Base-by-base conservation (phyloP, 2,888 invertebrate species). In the Ornithoptera alexandrae region DNA sequence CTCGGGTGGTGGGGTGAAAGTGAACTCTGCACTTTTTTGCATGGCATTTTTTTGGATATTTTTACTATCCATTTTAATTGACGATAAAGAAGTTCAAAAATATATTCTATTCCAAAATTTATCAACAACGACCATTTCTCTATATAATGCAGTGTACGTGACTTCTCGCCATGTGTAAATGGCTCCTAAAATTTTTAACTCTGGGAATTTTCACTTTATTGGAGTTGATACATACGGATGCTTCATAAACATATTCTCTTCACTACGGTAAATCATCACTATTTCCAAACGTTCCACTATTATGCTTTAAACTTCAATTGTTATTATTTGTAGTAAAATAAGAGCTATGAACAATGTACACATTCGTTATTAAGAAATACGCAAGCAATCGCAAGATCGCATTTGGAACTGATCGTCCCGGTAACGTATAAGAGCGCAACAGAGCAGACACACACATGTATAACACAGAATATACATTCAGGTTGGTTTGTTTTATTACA, bases 1-100 rank as follows among this genome's bases (percentile, higher is more conserved):
- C 82, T 95, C 95, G 36, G 95, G 93, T 73, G 92, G 93, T 69
- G 92, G 84, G 76, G 89, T 88, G 80, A 93, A 93, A 81, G 90
- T 89, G 77, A 92, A 93, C 80, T 92, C 93, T 70, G 90, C 90
- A 81, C 88, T 90, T 83, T 87, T 90, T 61, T 92, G 92, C 92
- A 92, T 92, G 39, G 92, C 92, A 90, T 90, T 92, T 86, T 92
- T 92, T 83, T 91, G 90, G 70, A 92, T 92, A 81, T 89, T 87
- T 77, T 92, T 92, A 76, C 80, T 85, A 87, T 92, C 92, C 92
- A 92, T 92, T 81, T 75, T 77, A 77, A 72, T 68, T 71, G 59
- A 66, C 67, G 57, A 60, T 24, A 67, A 66, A 18, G 66, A 61
- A 46, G 64, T 42, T 59, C 46, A 24, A 70, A 71, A 67, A 62